Evolutionary conservation across 2,888 invertebrate species (phyloP), one percentile per base, ranked within the genome.

Genomic region (Stomorhina lunata): DNA sequence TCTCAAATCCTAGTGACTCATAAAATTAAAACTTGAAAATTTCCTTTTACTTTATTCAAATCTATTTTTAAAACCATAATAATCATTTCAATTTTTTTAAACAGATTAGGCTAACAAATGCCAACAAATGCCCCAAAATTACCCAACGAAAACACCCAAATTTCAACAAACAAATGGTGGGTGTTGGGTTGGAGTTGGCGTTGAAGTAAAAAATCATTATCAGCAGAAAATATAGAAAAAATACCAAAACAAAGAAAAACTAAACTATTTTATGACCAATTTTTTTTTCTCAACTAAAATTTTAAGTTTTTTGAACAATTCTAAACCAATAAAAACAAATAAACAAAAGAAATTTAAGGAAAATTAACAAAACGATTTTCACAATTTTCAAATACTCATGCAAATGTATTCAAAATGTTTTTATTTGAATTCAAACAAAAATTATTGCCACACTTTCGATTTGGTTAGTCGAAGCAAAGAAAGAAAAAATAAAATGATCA

Each of bases 371-470:
- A 57, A 27, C 32, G 17, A 63, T 25, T 17, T 45, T 65, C 40
- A 32, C 68, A 80, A 69, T 76, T 75, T 75, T 45, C 45, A 71
- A 76, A 66, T 12, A 40, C 48, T 50, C 29, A 15, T 43, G 53
- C 57, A 29, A 37, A 53, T 32, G 29, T 55, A 29, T 55, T 43
- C 73, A 73, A 73, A 73, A n/a, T n/a, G n/a, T n/a, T n/a, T n/a
- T n/a, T n/a, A n/a, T n/a, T n/a, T n/a, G n/a, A n/a, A n/a, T n/a
- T n/a, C n/a, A n/a, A n/a, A n/a, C 25, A 6, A 25, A 25, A 22
- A 55, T 71, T 78, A 78, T 78, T 78, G 45, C 78, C 71, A 78
- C 78, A 78, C 71, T 77, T 68, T 43, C n/a, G 53, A 25, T 34
- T 29, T 17, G 25, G 10, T 37, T 57, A 45, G 43, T 34, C 40